Conservation (phyloP, 35 echinoderm and acorn worm species). For the Apostichopus japonicus region DNA sequence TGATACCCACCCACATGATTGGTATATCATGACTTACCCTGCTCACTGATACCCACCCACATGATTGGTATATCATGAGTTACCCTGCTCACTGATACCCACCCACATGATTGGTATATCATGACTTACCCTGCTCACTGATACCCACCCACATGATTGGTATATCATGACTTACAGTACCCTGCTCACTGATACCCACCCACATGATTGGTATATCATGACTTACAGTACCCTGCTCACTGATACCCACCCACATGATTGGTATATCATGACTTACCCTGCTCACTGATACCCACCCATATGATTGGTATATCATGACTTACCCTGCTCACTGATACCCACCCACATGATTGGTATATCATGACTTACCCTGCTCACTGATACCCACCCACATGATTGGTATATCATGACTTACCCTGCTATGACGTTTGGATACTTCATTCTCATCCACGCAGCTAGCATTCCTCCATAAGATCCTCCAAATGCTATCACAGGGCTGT, state of each 20-base stretch:
- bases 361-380: slow-evolving; percentile 70
- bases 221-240: slow-evolving; percentile 82
- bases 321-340: slow-evolving; percentile 61
- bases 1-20: too few species aligned
- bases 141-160: too few species aligned
- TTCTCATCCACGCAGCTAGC: slow-evolving; percentile 94
- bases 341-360: too few species aligned
- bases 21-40: slow-evolving; percentile 62
- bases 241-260: too few species aligned
- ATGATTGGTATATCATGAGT: neutral
- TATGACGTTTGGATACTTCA: slow-evolving; percentile 90
- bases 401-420: slow-evolving; percentile 63
- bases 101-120: too few species aligned
- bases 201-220: neutral
- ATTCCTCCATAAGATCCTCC: slow-evolving; percentile 98
- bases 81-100: slow-evolving; percentile 61
- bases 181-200: slow-evolving; percentile 31
- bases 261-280: slow-evolving; percentile 62
- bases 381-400: too few species aligned
- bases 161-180: slow-evolving; percentile 56
- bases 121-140: slow-evolving; percentile 70
- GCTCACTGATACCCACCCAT: neutral
- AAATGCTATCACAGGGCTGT: slow-evolving; percentile 88
- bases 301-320: neutral
- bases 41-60: neutral